Evolutionary conservation across 2,888 invertebrate genomes (phyloP).

Genomic region (Melanargia galathea): DNA sequence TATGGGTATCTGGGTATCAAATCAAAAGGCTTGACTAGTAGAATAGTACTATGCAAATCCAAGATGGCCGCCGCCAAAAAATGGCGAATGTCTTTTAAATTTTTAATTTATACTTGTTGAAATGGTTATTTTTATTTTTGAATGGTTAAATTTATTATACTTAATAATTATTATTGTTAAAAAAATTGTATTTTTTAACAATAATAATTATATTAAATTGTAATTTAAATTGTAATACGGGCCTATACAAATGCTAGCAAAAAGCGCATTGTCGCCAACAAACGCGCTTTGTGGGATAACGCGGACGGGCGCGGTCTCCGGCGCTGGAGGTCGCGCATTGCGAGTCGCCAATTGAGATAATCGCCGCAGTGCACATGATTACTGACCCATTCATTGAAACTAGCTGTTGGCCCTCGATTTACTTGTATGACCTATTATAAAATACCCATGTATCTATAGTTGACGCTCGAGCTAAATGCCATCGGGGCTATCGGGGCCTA

Average conservation of each 20-base stretch:
- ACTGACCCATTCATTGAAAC: slow-evolving; percentile 77
- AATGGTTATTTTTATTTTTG: too few relatives aligned
- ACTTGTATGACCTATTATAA: slow-evolving; percentile 40
- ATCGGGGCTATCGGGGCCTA: too few relatives aligned
- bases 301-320: slow-evolving; percentile 74
- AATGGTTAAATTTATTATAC: too few relatives aligned
- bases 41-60: too few relatives aligned
- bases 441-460: background rate
- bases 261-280: slow-evolving; percentile 72
- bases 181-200: background rate
- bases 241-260: slow-evolving; percentile 42
- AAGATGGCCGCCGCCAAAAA: too few relatives aligned
- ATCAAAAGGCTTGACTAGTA: too few relatives aligned
- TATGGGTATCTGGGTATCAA: too few relatives aligned
- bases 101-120: too few relatives aligned
- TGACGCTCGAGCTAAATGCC: background rate
- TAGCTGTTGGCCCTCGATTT: slow-evolving; percentile 66
- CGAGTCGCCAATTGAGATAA: slow-evolving; percentile 79
- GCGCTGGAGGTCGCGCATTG: slow-evolving; percentile 72
- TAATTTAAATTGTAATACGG: background rate
- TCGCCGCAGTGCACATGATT: slow-evolving; percentile 79
- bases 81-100: too few relatives aligned
- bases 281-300: slow-evolving; percentile 59
- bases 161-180: background rate
- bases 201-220: too few relatives aligned